These are phyloP conservation scores for Apis cerana DNA, from an alignment of 1,140 invertebrate genomes.

Conservation along the genomic window DNA sequence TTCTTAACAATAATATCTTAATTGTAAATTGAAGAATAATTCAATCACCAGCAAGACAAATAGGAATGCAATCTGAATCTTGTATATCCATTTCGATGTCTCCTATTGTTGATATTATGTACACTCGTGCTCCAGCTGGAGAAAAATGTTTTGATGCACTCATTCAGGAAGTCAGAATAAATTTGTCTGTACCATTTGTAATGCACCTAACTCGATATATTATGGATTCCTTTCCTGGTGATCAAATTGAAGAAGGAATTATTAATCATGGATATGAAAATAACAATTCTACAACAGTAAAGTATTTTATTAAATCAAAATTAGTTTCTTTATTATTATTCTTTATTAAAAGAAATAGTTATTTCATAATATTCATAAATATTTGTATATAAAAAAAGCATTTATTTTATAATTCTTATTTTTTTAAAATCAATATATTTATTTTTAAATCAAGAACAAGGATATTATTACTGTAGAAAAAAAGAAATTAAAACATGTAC, in stretches of 20 bases:
- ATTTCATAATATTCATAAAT: not conserved
- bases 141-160: conserved; percentile 86
- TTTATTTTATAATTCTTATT: not conserved
- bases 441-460: conserved; percentile 61
- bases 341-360: not conserved
- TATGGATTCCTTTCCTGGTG: conserved; percentile 85
- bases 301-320: conserved; percentile 2
- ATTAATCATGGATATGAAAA: conserved; percentile 87
- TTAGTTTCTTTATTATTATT: not conserved
- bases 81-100: conserved; percentile 85
- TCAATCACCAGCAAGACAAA: conserved; percentile 85
- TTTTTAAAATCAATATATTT: conserved; percentile 27
- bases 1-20: not conserved
- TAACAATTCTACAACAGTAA: conserved; percentile 73
- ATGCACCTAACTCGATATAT: conserved; percentile 86
- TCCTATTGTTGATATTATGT: conserved; percentile 86
- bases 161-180: conserved; percentile 87
- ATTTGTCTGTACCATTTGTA: conserved; percentile 88
- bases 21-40: conserved; percentile 83
- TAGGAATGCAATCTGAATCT: conserved; percentile 81
- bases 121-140: conserved; percentile 84
- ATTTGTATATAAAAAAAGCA: not conserved
- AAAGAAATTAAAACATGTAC: conserved; percentile 56
- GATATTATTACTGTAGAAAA: conserved; percentile 43
- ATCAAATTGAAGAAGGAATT: conserved; percentile 84